Evolutionary conservation across 1,140 invertebrate genomes (phyloP).

Genomic region (Lethocerus indicus): DNA sequence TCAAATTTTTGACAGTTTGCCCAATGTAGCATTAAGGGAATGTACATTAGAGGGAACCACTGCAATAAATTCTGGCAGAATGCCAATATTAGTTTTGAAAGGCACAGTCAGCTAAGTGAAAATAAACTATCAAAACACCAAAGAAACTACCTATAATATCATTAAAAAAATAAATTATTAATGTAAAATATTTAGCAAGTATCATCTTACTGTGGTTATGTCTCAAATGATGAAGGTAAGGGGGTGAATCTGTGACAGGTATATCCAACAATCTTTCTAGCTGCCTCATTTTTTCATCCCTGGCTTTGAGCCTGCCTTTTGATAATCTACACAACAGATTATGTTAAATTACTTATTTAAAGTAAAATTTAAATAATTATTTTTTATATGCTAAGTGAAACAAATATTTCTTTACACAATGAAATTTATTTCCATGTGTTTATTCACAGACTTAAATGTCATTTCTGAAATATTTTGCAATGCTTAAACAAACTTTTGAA

Average conservation of each 20-base stretch:
- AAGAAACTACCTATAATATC: not conserved
- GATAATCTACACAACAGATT: slow-evolving; percentile 34
- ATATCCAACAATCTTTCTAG: slow-evolving; percentile 85
- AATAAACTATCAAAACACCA: not conserved
- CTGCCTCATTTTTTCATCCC: slow-evolving; percentile 88
- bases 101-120: not conserved
- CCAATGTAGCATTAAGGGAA: not conserved
- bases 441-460: too few relatives aligned
- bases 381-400: too few relatives aligned
- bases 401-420: too few relatives aligned
- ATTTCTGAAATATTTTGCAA: too few relatives aligned
- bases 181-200: not conserved
- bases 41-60: not conserved
- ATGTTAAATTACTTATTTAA: too few relatives aligned
- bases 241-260: slow-evolving; percentile 36
- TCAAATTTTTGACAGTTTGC: too few relatives aligned
- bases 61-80: not conserved
- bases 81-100: not conserved
- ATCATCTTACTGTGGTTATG: slow-evolving; percentile 15
- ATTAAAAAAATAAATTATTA: not conserved
- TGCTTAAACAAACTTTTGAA: too few relatives aligned
- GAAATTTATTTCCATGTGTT: too few relatives aligned
- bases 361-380: too few relatives aligned
- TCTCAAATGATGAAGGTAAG: slow-evolving; percentile 17
- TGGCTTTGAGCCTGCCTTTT: slow-evolving; percentile 82